Base-by-base conservation (phyloP, 2,888 invertebrate genomes). In the Automeris io region DNA sequence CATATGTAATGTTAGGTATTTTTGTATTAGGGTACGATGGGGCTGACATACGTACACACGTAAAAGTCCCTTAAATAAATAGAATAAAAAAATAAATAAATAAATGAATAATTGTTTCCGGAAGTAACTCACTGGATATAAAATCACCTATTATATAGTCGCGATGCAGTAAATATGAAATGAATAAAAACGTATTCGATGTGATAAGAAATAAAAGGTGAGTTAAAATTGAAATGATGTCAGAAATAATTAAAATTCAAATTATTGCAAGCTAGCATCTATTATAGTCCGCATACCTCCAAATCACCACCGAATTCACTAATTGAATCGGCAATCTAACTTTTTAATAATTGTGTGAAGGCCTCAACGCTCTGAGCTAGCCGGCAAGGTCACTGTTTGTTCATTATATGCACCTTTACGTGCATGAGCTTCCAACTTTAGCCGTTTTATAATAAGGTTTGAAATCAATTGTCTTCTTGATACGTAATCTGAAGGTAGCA, bases 301-400 rank as follows among this genome's bases (percentile, higher is more conserved):
- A 26, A 26, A 26, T 26, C 26, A 26, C 26, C 26, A 13, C 26
- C 26, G 16, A 26, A 26, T 26, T 26, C 8, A 26, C 13, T 26
- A 26, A 26, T 26, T 26, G 13, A 26, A 26, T 26, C 12, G 7
- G 26, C 37, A 37, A 37, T 22, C 47, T 46, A 38, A 44, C 48
- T 51, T 54, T 56, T 49, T 51, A 49, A 55, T 57, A 64, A 56
- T 48, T 67, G 58, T 71, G 69, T 64, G 67, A 71, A 76, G 73
- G 74, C 66, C 61, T 57, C 42, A 47, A 57, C 51, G 57, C 61
- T 61, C 51, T 60, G 59, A 66, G 57, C 57, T 52, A 33, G 21
- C 12, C 33, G 47, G 55, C 73, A 80, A 82, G 81, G 80, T 78
- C 77, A 78, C 59, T 72, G 61, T 55, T 42, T 26, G 26, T 13